A percentile compares a stretch with the other conserved stretches of the same genome.
phyloP scores from a whole-genome alignment of 2,113 vertebrate genomes.

The Cebidichthys violaceus region DNA sequence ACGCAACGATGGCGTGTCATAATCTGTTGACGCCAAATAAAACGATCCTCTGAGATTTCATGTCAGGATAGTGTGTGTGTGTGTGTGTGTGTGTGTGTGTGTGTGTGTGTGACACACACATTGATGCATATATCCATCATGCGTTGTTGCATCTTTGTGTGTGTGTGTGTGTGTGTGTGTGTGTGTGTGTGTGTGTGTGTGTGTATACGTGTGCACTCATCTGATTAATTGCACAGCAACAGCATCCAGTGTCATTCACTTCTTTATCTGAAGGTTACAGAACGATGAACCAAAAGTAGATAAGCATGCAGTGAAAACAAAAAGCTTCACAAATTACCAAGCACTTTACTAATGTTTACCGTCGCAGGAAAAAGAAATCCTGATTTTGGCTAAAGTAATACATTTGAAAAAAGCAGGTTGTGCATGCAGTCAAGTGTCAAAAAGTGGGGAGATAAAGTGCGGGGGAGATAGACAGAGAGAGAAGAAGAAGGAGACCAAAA shows the following conservation, averaged over 20 bases:
- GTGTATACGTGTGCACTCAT: conserved; percentile 22
- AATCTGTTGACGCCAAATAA: conserved; percentile 67
- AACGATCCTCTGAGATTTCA: conserved; percentile 59
- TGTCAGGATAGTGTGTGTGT: conserved; percentile 13
- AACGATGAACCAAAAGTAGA: conserved; percentile 67
- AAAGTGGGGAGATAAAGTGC: conserved; percentile 36
- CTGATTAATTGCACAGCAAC: conserved; percentile 72
- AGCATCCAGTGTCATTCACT: conserved; percentile 66
- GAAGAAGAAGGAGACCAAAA: conserved; percentile 36
- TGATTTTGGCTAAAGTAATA: conserved; percentile 25
- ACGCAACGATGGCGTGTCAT: conserved; percentile 42
- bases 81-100: conserved; percentile 3
- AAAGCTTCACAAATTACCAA: conserved; percentile 58
- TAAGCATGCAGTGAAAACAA: conserved; percentile 65
- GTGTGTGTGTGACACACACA: conserved; percentile 21
- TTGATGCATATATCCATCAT: neutral
- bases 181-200: neutral
- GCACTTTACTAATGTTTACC: conserved; percentile 48
- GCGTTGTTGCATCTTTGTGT: neutral
- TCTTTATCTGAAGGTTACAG: conserved; percentile 82
- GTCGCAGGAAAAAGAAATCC: conserved; percentile 23
- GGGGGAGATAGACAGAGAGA: conserved; percentile 30
- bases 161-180: too few species aligned
- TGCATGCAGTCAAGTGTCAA: conserved; percentile 58
- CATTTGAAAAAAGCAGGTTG: conserved; percentile 37